Evolutionary conservation across 2,888 invertebrate species (phyloP).

Genomic region (Idaea straminata): DNA sequence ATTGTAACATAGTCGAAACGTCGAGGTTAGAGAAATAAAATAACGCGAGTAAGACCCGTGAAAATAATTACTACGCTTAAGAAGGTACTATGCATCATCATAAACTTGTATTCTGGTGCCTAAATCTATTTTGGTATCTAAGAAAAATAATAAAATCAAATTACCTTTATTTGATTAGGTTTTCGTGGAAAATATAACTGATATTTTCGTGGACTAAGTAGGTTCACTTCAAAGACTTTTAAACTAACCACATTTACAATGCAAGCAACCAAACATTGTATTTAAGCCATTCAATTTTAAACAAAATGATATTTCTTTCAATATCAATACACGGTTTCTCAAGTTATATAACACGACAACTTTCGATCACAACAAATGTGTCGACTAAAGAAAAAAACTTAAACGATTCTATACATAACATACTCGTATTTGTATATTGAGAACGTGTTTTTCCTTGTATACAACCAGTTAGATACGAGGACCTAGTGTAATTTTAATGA

Average conservation of each 20-base stretch:
- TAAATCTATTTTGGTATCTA: too few species aligned
- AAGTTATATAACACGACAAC: conserved; percentile 1
- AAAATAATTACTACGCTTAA: too few species aligned
- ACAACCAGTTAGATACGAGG: background rate
- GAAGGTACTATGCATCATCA: too few species aligned
- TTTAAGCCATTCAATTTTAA: background rate
- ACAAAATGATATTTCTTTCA: background rate
- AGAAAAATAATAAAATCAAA: too few species aligned
- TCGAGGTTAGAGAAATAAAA: too few species aligned
- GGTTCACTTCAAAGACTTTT: background rate
- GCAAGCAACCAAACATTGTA: background rate
- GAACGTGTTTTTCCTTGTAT: conserved; percentile 8
- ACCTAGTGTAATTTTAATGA: background rate
- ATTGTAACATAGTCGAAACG: too few species aligned
- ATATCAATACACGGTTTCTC: background rate
- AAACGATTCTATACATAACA: background rate
- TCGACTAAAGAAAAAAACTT: background rate
- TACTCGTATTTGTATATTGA: background rate
- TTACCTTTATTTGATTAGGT: too few species aligned
- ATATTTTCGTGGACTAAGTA: background rate
- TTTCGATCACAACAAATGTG: background rate
- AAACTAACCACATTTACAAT: background rate
- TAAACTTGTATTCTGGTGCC: too few species aligned
- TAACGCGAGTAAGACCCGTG: too few species aligned
- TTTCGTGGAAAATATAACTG: too few species aligned